A percentile compares a stretch with the other conserved stretches of the same genome.
Conservation (phyloP, 1,140 invertebrate genomes). For the Drosophila neocordata region DNA sequence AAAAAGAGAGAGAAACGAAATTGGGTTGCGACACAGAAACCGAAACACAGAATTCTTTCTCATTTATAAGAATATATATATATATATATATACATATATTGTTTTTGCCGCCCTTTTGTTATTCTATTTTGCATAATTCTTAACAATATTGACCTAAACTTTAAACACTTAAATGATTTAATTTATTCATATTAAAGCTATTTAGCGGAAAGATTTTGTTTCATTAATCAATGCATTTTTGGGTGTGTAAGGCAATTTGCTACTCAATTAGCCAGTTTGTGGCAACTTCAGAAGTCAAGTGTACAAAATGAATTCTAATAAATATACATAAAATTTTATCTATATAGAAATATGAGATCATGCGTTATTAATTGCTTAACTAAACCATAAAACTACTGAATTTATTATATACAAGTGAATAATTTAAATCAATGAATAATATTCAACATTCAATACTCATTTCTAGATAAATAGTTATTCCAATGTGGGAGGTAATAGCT, state of each 20-base stretch:
- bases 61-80: no score
- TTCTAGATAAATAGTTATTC: no score
- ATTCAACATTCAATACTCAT: no score
- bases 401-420: neutral
- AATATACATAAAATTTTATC: constrained; percentile 15
- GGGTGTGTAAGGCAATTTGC: constrained; percentile 54
- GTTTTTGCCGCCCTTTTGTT: constrained; percentile 24
- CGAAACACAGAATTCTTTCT: constrained; percentile 32
- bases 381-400: neutral
- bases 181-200: constrained; percentile 52
- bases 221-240: constrained; percentile 44
- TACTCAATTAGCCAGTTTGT: constrained; percentile 36
- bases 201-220: constrained; percentile 46
- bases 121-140: constrained; percentile 57
- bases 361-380: neutral
- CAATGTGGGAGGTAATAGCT: no score
- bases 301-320: neutral
- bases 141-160: constrained; percentile 14
- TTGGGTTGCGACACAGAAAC: constrained; percentile 64
- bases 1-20: constrained; percentile 22
- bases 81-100: no score
- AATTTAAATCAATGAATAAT: neutral
- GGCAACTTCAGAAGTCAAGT: constrained; percentile 18
- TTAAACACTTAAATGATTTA: neutral
- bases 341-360: constrained; percentile 16